These are phyloP conservation scores for Volucella inflata DNA, from an alignment of 2,888 invertebrate species.

Conservation along the genomic window DNA sequence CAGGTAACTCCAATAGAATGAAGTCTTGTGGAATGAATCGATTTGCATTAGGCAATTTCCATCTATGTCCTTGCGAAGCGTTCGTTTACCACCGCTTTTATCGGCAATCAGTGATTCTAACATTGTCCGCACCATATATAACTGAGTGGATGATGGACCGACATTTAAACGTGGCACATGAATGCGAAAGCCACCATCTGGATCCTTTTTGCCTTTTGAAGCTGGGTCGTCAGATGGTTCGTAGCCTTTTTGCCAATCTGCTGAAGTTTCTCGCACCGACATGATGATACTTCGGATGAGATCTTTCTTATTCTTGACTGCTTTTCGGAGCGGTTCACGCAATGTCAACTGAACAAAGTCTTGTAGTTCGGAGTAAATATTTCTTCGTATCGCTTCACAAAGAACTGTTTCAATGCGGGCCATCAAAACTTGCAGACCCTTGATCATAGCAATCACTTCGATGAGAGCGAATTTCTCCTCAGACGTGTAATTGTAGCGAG, in stretches of 20 bases:
- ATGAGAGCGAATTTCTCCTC: slow-evolving; percentile 99
- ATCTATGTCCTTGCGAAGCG: slow-evolving; percentile 97
- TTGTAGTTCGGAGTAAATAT: slow-evolving; percentile 98
- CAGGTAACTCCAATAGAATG: slow-evolving; percentile 98
- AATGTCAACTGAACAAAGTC: slow-evolving; percentile 96
- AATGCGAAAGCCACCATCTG: slow-evolving; percentile 95
- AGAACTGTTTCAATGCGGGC: slow-evolving; percentile 99
- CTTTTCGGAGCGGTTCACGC: slow-evolving; percentile 96
- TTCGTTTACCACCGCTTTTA: slow-evolving; percentile 97
- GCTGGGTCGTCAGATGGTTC: slow-evolving; percentile 97
- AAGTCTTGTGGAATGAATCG: slow-evolving; percentile 97
- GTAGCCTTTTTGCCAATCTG: slow-evolving; percentile 96
- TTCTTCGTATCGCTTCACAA: slow-evolving; percentile 93
- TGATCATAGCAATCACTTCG: slow-evolving; percentile 99
- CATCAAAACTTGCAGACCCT: slow-evolving; percentile 98
- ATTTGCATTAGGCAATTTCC: slow-evolving; percentile 96
- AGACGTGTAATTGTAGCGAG: slow-evolving; percentile 97
- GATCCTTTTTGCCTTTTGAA: slow-evolving; percentile 96
- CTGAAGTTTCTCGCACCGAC: slow-evolving; percentile 98
- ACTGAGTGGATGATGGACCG: slow-evolving; percentile 95
- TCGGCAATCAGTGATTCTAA: slow-evolving; percentile 98
- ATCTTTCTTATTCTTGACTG: slow-evolving; percentile 99
- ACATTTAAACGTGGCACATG: slow-evolving; percentile 96
- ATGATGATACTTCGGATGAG: slow-evolving; percentile 97
- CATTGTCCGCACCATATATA: slow-evolving; percentile 99